These are phyloP conservation scores for Brienomyrus brachyistius DNA, from an alignment of 2,113 vertebrate species.

Conservation along the genomic window DNA sequence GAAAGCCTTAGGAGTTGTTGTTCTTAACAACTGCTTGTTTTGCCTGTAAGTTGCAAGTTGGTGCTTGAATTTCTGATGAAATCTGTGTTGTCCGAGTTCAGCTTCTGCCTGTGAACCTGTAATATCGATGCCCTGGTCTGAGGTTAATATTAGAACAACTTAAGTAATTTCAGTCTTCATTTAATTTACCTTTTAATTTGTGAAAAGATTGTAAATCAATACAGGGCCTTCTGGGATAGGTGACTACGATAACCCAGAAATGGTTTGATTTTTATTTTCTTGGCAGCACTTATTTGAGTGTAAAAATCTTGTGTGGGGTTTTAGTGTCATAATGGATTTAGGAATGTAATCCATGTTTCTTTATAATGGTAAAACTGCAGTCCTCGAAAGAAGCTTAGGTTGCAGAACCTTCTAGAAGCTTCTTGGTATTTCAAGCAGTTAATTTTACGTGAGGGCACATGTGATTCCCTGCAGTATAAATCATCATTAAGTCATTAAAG, in stretches of 20 bases:
- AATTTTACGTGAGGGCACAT: neutral
- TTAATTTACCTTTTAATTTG: neutral
- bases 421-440: neutral
- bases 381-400: neutral
- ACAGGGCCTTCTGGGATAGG: neutral
- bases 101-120: neutral
- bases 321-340: neutral
- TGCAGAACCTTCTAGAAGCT: neutral
- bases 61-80: conserved; percentile 6
- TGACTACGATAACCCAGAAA: neutral
- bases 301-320: neutral
- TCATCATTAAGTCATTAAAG: neutral
- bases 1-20: neutral
- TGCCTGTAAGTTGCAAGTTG: neutral
- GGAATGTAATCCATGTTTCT: neutral
- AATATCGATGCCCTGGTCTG: neutral
- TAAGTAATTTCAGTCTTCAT: neutral
- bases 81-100: neutral
- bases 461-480: neutral
- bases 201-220: neutral
- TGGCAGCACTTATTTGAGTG: neutral
- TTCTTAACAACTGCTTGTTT: neutral
- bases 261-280: neutral
- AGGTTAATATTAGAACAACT: conserved; percentile 3
- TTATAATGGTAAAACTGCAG: neutral